These are phyloP conservation scores for Epistrophe grossulariae DNA, from an alignment of 2,888 invertebrate species.

Conservation along the genomic window DNA sequence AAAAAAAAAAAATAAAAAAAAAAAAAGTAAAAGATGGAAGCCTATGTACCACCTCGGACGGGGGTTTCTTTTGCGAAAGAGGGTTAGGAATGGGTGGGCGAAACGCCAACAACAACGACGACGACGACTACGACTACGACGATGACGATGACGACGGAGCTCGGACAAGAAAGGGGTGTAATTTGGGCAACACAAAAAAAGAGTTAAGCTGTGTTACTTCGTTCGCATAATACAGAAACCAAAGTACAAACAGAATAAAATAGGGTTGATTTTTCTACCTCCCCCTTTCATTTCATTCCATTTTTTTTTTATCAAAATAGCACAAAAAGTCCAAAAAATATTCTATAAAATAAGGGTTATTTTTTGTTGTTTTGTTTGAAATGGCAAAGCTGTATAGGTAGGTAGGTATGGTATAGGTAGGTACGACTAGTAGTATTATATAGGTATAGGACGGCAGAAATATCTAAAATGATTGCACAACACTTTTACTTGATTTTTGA, in stretches of 20 bases:
- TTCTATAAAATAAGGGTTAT: conserved; percentile 74
- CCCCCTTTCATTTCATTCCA: conserved; percentile 27
- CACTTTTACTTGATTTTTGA: conserved; percentile 41
- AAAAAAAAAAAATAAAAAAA: conserved; percentile 51
- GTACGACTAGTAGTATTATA: background rate
- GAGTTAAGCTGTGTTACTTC: conserved; percentile 76
- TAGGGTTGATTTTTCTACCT: conserved; percentile 64
- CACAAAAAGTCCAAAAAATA: conserved; percentile 63
- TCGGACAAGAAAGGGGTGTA: conserved; percentile 76
- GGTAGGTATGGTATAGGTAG: background rate
- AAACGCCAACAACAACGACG: conserved; percentile 36
- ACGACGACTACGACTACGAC: conserved; percentile 32
- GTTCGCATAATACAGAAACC: conserved; percentile 75
- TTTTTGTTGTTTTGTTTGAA: conserved; percentile 47
- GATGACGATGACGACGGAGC: conserved; percentile 43
- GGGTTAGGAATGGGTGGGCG: conserved; percentile 51
- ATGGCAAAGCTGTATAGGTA: conserved; percentile 28
- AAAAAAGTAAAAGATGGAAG: conserved; percentile 68
- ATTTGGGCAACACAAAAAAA: conserved; percentile 69
- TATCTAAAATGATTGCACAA: conserved; percentile 70
- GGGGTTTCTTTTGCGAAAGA: conserved; percentile 30
- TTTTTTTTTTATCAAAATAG: conserved; percentile 55
- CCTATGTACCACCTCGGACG: conserved; percentile 74
- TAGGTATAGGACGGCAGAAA: conserved; percentile 16
- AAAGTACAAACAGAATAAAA: conserved; percentile 75